phyloP scores from a whole-genome alignment of 1,140 invertebrate species.

The Diachasma alloeum region DNA sequence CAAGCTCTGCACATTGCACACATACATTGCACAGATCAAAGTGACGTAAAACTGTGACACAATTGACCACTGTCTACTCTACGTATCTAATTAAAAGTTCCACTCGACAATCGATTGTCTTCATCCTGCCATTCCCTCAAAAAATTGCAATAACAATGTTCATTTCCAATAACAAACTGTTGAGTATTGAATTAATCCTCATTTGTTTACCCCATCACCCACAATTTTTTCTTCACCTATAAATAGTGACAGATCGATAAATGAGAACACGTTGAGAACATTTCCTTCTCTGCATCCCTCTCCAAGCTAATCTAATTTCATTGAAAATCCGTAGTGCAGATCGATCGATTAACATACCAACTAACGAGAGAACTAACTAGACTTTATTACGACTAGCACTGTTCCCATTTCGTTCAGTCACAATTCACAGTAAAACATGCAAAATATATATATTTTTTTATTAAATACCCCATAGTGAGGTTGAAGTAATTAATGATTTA shows the following conservation, averaged over 20 bases:
- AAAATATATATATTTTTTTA: not conserved
- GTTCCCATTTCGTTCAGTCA: not conserved
- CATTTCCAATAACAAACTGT: too few species aligned
- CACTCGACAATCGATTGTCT: not conserved
- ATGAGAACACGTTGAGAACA: constrained; percentile 3
- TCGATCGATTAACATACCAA: constrained; percentile 27
- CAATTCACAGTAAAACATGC: not conserved
- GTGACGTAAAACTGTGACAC: not conserved
- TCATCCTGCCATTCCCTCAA: not conserved
- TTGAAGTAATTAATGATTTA: not conserved
- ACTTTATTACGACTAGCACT: not conserved
- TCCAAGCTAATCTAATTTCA: constrained; percentile 46
- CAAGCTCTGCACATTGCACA: too few species aligned
- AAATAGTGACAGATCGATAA: constrained; percentile 8
- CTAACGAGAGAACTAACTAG: not conserved
- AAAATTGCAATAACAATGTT: too few species aligned
- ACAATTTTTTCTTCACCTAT: not conserved
- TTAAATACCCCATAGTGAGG: not conserved
- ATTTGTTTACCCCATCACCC: not conserved
- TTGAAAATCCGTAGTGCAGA: constrained; percentile 43
- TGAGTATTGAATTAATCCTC: not conserved
- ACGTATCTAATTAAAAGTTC: not conserved
- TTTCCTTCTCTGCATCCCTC: constrained; percentile 18
- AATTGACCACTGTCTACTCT: not conserved
- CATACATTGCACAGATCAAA: not conserved